Evolutionary conservation across 2,888 invertebrate genomes (phyloP).

Genomic region (Acleris cristana): DNA sequence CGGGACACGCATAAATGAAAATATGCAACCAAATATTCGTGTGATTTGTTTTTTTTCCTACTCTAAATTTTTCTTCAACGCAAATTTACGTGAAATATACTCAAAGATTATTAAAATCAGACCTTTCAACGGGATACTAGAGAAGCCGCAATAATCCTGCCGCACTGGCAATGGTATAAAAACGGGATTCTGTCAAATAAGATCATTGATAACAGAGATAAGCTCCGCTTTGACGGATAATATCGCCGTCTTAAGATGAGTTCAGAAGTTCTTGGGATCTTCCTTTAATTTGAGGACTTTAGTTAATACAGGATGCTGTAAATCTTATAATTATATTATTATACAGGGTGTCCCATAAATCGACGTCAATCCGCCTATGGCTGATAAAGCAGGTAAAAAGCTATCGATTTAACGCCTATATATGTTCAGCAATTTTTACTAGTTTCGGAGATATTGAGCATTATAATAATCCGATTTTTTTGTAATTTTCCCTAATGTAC

Average conservation of each 20-base stretch:
- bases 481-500: no score
- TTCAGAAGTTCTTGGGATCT: constrained; percentile 16
- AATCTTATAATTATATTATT: background rate
- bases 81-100: background rate
- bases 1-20: no score
- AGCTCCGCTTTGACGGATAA: constrained; percentile 23
- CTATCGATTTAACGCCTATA: no score
- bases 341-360: no score
- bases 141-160: constrained; percentile 7
- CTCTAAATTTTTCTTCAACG: background rate
- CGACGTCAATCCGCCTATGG: no score
- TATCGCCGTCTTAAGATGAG: constrained; percentile 16
- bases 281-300: constrained; percentile 9
- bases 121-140: background rate
- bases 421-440: no score
- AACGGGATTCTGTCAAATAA: constrained; percentile 15
- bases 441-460: no score
- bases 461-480: no score
- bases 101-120: background rate
- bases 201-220: constrained; percentile 24
- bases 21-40: no score
- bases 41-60: no score
- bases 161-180: constrained; percentile 5
- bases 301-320: background rate
- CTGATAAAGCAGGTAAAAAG: no score